Conservation (phyloP, 2,797 vertebrate species). For the Mergus octosetaceus region DNA sequence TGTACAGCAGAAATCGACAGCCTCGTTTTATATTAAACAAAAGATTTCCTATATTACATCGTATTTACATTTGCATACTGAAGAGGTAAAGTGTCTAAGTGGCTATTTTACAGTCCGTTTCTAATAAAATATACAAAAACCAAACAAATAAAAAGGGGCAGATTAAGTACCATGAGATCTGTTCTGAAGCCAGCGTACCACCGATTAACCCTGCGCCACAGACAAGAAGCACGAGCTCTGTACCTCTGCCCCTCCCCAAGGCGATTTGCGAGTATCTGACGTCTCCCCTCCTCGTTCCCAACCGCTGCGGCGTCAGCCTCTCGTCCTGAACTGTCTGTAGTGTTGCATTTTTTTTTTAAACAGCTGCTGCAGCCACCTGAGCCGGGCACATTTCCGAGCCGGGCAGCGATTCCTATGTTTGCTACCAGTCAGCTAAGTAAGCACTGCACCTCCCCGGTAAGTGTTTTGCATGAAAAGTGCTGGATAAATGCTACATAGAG, state of each 20-base stretch:
- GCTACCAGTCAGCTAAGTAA: background rate
- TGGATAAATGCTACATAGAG: constrained; percentile 61
- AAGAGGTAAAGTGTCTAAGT: constrained; percentile 89
- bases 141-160: constrained; percentile 73
- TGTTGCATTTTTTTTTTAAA: background rate
- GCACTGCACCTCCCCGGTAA: background rate
- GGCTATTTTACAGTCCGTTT: constrained; percentile 84
- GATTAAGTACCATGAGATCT: constrained; percentile 64
- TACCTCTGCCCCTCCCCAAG: background rate
- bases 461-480: constrained; percentile 10
- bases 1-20: constrained; percentile 85
- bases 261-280: fast-evolving
- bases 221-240: background rate
- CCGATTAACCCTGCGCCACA: background rate
- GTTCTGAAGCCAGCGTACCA: constrained; percentile 53
- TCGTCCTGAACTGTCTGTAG: background rate
- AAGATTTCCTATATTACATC: constrained; percentile 84
- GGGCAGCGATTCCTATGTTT: background rate
- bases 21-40: constrained; percentile 85
- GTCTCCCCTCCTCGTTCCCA: background rate
- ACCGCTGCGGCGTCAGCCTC: fast-evolving
- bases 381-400: background rate
- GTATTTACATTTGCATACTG: constrained; percentile 88
- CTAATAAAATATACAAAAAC: constrained; percentile 83
- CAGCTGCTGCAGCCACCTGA: background rate